Base-by-base conservation (phyloP, 1,140 invertebrate genomes). In the Muscidifurax raptorellus region DNA sequence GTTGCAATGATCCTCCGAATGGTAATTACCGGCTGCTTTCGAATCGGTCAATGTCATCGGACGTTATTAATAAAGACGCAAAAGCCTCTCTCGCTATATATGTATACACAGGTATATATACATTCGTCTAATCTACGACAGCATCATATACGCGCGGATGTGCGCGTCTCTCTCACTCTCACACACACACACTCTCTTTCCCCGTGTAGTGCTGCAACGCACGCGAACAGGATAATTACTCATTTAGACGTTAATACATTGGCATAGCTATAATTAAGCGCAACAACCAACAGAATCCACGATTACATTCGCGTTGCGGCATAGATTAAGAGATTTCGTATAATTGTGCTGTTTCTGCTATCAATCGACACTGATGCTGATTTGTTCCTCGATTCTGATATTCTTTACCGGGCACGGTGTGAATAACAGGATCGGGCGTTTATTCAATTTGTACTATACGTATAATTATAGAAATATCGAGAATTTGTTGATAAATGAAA, bases 21-120 rank as follows among this genome's bases (percentile, higher is more conserved):
- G 90, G 86, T 91, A 91, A 91, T 91, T 90, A 89, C 86, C 30
- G 82, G 87, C 88, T 88, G 71, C 15, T 74, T 69, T 87, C 83
- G 87, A 91, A 91, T 91, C 90, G 87, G 88, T 91, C 91, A 91
- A 90, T 83, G 91, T 92, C 91, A 89, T 90, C 87, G 84, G 77
- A 85, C 18, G 40, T 47, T 76, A 76, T 76, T 76, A 76, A 76
- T 76, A 47, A 76, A 76, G 91, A 92, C 87, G 89, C 88, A 87
- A 40, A 40, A 89, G 85, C 47, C 77, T 77, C 66, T 28, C 59
- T 47, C 36, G n/a, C 74, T 7, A 18, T 52, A 52, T 52, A 52
- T 52, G 7, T 32, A n/a, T n/a, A n/a, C n/a, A n/a, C n/a, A 40
- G 0, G 7, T 40, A 40, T 40, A 71, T 75, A 80, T 87, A 80